Evolutionary conservation across 2,797 vertebrate species (phyloP), one percentile per base, ranked within the genome.

Genomic region (Microctenopoma steveboyesi): DNA sequence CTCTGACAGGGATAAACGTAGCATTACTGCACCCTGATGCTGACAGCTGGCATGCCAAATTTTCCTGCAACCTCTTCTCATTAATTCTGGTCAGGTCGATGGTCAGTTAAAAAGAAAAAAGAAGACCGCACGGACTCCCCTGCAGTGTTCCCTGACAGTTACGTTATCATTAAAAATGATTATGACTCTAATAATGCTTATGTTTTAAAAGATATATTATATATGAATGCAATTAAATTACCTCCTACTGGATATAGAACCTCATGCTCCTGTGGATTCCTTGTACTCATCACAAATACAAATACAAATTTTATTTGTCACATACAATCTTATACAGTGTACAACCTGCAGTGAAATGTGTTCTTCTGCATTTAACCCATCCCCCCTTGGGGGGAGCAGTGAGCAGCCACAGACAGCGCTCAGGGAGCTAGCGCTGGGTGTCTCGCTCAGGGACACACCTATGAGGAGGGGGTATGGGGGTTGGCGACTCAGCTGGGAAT

Each of bases 81-180:
- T 88, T 88, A 83, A 89, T 85, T 91, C 82, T 64, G 57, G 70
- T 72, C 69, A 77, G 86, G 86, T 80, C 75, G 37, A 67, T 51
- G 75, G 86, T 85, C 87, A 88, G 74, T 72, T 54, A 74, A 61
- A 74, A 50, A 22, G 18, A 27, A 46, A 58, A 79, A 67, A 52
- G n/a, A 35, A 47, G 12, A 28, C 42, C 47, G 56, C 64, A 30
- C 6, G 2, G 18, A 63, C 54, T 53, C 30, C 59, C 82, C 87
- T 16, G 18, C 74, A 55, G 79, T 4, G 65, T 33, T 39, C 46
- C 64, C 62, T 81, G 83, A 74, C 82, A 84, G 81, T 72, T 75
- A 73, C 33, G 53, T 79, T 59, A 72, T 88, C 69, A 74, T 83
- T 86, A 72, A 76, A 79, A 69, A 78, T 57, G 5, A 84, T 80